These are phyloP conservation scores for Himalopsyche kuldschensis DNA, from an alignment of 2,888 invertebrate genomes.

Conservation along the genomic window DNA sequence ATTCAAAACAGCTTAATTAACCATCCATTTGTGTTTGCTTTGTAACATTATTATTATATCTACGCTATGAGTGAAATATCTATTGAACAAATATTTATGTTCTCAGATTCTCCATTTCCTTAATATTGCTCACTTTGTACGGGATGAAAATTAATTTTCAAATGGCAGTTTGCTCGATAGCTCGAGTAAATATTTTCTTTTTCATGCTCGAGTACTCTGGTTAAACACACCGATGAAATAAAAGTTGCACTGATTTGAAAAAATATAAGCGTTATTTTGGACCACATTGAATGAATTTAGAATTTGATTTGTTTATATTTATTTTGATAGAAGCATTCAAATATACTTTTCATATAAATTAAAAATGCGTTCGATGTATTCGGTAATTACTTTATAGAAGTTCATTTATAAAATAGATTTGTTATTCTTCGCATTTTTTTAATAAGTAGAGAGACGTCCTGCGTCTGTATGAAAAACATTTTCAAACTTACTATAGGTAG, in stretches of 20 bases:
- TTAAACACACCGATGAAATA: background rate
- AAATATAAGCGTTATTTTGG: background rate
- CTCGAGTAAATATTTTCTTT: constrained; percentile 14
- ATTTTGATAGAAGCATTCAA: no score
- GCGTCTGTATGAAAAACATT: no score
- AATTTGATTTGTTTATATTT: no score
- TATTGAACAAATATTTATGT: background rate
- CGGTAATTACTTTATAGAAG: no score
- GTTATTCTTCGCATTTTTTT: no score
- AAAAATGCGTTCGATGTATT: no score
- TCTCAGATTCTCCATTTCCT: background rate
- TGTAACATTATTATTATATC: background rate
- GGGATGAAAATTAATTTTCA: constrained; percentile 21
- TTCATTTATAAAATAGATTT: no score
- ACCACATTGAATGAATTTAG: no score
- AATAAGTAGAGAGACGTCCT: no score
- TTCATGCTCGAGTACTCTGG: background rate
- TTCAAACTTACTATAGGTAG: no score
- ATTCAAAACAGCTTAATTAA: background rate
- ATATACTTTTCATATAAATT: no score
- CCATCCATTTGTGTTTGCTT: background rate
- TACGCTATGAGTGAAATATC: background rate
- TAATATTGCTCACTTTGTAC: background rate
- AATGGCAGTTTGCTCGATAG: constrained; percentile 22
- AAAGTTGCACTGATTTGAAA: background rate